Evolutionary conservation across 2,888 invertebrate species (phyloP).

Genomic region (Drosophila flavopinicola): DNA sequence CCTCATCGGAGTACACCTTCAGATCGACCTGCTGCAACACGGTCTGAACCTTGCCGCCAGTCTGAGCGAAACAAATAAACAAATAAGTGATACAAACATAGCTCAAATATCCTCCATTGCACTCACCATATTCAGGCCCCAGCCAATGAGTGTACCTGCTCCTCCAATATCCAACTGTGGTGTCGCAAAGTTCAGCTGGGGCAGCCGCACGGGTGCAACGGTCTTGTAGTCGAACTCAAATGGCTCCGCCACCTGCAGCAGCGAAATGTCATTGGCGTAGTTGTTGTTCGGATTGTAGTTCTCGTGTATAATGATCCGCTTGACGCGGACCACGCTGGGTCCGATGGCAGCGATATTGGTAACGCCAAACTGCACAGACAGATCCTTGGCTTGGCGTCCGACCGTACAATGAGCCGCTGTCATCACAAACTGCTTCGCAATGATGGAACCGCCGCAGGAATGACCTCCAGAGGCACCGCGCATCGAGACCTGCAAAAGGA

Average conservation of each 20-base stretch:
- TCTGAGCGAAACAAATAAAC: slow-evolving; percentile 60
- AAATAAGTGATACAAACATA: too few relatives aligned
- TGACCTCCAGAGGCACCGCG: slow-evolving; percentile 70
- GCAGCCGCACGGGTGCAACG: slow-evolving; percentile 75
- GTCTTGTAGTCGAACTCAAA: slow-evolving; percentile 70
- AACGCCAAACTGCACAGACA: slow-evolving; percentile 75
- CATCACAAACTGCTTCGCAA: slow-evolving; percentile 67
- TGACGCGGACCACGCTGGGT: slow-evolving; percentile 69
- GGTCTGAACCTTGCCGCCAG: slow-evolving; percentile 75
- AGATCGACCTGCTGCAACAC: slow-evolving; percentile 83
- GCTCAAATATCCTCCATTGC: too few relatives aligned
- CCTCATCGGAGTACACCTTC: slow-evolving; percentile 81
- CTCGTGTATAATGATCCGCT: slow-evolving; percentile 80
- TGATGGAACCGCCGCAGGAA: slow-evolving; percentile 75
- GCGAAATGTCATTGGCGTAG: slow-evolving; percentile 84
- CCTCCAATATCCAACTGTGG: slow-evolving; percentile 65
- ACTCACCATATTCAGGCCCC: slow-evolving; percentile 80
- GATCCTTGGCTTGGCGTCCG: slow-evolving; percentile 18
- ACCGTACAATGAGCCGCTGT: slow-evolving; percentile 81
- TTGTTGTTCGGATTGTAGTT: slow-evolving; percentile 61
- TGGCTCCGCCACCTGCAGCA: slow-evolving; percentile 79
- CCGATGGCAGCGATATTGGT: slow-evolving; percentile 56
- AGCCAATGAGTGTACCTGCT: slow-evolving; percentile 75
- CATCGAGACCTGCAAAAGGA: slow-evolving; percentile 67
- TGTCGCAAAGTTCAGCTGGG: slow-evolving; percentile 62